Percentiles rank a stretch among this genome's conserved stretches.
Evolutionary conservation across 2,797 vertebrate species (phyloP).

Genomic region (Sardinella longiceps): DNA sequence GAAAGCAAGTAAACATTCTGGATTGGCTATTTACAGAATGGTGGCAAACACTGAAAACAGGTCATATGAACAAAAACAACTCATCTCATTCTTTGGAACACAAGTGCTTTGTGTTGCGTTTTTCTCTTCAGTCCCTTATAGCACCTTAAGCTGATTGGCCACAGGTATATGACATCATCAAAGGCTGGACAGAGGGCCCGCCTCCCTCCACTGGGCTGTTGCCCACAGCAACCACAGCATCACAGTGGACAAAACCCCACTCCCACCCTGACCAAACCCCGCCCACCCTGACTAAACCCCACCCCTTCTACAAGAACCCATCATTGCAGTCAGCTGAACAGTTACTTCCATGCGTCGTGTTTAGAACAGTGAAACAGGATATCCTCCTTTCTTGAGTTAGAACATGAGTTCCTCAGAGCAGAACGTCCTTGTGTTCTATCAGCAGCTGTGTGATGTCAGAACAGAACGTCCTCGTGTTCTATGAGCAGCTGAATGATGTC

Average conservation of each 20-base stretch:
- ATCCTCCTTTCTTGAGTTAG: background rate
- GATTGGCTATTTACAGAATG: background rate
- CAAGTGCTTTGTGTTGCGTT: background rate
- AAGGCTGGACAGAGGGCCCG: too few relatives aligned
- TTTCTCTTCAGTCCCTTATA: background rate
- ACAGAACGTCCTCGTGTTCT: background rate
- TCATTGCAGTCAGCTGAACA: background rate
- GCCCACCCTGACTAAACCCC: too few relatives aligned
- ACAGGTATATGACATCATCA: too few relatives aligned
- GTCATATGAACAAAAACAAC: background rate
- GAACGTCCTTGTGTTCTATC: background rate
- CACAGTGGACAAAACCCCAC: too few relatives aligned
- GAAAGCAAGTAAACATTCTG: background rate
- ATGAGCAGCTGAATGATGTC: conserved; percentile 37
- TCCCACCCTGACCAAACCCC: too few relatives aligned
- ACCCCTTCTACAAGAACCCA: background rate
- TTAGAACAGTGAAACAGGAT: background rate
- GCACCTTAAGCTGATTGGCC: too few relatives aligned
- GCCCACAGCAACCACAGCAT: too few relatives aligned
- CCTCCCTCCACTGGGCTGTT: too few relatives aligned
- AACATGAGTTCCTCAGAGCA: background rate
- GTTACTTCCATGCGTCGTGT: background rate
- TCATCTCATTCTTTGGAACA: background rate
- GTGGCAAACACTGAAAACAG: background rate
- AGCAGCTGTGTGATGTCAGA: background rate